Evolutionary conservation across 2,888 invertebrate species (phyloP), one percentile per base, ranked within the genome.

Genomic region (Synergus itoensis): DNA sequence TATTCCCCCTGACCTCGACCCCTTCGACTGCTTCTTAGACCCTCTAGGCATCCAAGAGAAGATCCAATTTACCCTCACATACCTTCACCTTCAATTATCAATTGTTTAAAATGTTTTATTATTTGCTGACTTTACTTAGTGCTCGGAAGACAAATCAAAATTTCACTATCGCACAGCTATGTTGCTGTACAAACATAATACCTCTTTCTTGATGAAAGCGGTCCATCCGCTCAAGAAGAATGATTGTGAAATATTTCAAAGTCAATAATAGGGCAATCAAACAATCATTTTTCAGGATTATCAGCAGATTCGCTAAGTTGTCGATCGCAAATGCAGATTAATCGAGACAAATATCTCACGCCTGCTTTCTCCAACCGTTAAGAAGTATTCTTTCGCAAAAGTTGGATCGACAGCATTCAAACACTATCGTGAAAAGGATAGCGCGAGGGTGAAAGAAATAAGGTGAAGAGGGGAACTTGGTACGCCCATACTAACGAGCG

Each of bases 1-100:
- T 90, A 90, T 90, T 90, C 90, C 85, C 86, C 85, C 84, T 57
- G 57, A 57, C 57, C 57, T 57, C 57, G 57, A 57, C 57, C 57
- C 18, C 57, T 57, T 57, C 4, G 57, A 57, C 18, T 57, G 57
- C 57, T 57, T 57, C 57, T 57, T 57, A 57, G 57, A 57, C 57
- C 57, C 57, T 57, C 18, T 57, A 57, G 57, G 18, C 57, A 57
- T 57, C 18, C 57, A 57, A n/a, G 18, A 57, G 57, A 57, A 57
- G 57, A 57, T 57, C 57, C 57, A 57, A 57, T 57, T 57, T 57
- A 57, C 57, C 57, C 57, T 57, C 18, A 57, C 57, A 57, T 57
- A 57, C 57, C 57, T 57, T 57, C 57, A 57, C 18, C 57, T 18
- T 57, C 57, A 57, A 57, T 57, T 57, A 57, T 9, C 57, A 57